Percentiles rank a stretch among this genome's conserved stretches.
Conservation (phyloP, 2,797 vertebrate species). For the Emydoidea blandingii region DNA sequence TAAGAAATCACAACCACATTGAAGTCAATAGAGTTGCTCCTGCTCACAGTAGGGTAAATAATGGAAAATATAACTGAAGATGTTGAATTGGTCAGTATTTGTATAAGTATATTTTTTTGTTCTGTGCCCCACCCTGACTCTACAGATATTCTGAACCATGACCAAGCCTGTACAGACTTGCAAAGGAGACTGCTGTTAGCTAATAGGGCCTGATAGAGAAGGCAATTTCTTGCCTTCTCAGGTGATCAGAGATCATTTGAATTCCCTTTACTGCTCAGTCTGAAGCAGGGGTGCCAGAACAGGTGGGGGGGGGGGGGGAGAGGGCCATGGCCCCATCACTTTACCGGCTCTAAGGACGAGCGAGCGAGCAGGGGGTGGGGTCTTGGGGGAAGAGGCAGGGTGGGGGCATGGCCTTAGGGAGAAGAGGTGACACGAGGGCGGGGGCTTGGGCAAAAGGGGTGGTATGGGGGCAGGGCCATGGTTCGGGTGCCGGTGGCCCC, state of each 20-base stretch:
- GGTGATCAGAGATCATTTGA: background rate
- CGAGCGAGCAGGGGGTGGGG: fast-evolving
- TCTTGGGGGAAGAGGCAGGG: too few relatives aligned
- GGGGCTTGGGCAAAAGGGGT: too few relatives aligned
- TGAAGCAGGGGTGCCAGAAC: background rate
- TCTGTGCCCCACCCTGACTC: background rate
- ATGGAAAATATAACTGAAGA: background rate
- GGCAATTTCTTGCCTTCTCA: background rate
- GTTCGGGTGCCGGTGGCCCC: too few relatives aligned
- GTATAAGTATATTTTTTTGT: background rate
- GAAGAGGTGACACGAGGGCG: too few relatives aligned
- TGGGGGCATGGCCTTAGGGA: too few relatives aligned
- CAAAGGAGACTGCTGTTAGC: conserved; percentile 6
- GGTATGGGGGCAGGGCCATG: too few relatives aligned
- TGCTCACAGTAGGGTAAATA: background rate
- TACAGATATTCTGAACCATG: background rate
- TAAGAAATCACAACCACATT: background rate
- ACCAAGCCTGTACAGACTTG: background rate
- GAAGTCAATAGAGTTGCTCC: background rate
- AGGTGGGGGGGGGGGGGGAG: too few relatives aligned
- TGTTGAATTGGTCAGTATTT: background rate
- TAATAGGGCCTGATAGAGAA: background rate
- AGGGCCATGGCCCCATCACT: too few relatives aligned
- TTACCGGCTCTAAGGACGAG: too few relatives aligned
- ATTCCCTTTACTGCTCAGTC: background rate